A percentile compares a stretch with the other conserved stretches of the same genome.
Conservation (phyloP, 1,140 invertebrate genomes). For the Ptiloglossa arizonensis region DNA sequence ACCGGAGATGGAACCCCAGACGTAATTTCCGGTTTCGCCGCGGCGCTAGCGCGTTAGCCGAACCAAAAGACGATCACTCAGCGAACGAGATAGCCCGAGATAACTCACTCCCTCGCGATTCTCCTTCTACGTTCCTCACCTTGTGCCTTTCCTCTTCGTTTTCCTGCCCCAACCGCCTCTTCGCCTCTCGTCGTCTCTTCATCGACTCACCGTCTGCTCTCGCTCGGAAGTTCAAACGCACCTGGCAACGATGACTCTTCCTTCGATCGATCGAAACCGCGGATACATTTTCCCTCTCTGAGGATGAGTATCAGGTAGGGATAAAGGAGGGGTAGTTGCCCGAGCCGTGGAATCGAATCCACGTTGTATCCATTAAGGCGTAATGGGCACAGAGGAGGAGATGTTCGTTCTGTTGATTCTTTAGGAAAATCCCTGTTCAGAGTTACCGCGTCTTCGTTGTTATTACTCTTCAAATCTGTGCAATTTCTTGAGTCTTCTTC, state of each 20-base stretch:
- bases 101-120: constrained; percentile 61
- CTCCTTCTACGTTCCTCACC: constrained; percentile 23
- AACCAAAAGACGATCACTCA: constrained; percentile 80
- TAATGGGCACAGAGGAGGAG: not conserved
- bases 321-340: too few relatives aligned
- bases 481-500: too few relatives aligned
- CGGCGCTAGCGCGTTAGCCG: constrained; percentile 70
- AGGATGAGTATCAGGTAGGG: too few relatives aligned
- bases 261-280: not conserved
- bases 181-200: not conserved
- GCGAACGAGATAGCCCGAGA: constrained; percentile 72
- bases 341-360: too few relatives aligned
- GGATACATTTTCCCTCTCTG: constrained; percentile 4
- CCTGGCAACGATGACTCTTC: constrained; percentile 1
- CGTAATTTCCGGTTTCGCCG: constrained; percentile 80
- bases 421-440: too few relatives aligned
- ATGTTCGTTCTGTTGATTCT: not conserved
- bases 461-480: too few relatives aligned
- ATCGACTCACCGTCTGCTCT: not conserved
- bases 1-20: constrained; percentile 81
- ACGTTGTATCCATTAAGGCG: too few relatives aligned
- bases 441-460: too few relatives aligned
- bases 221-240: constrained; percentile 2
- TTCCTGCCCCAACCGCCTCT: not conserved
- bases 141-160: not conserved